A percentile compares a stretch with the other conserved stretches of the same genome.
phyloP scores from a whole-genome alignment of 2,888 invertebrate species.

The Stenoptilia bipunctidactyla region DNA sequence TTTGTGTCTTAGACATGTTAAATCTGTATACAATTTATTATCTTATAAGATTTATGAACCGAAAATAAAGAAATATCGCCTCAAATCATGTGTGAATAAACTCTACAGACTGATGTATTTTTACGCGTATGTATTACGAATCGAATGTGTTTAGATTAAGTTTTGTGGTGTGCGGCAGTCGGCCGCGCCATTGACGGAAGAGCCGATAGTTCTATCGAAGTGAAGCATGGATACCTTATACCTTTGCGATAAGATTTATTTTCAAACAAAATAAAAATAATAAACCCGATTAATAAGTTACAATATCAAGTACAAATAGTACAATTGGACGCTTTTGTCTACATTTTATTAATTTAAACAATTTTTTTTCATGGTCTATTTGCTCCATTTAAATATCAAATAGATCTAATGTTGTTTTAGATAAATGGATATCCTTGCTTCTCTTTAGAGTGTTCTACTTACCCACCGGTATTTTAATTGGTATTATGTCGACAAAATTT shows the following conservation, averaged over 20 bases:
- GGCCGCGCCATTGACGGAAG: conserved; percentile 36
- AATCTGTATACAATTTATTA: no score
- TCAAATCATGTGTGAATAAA: conserved; percentile 44
- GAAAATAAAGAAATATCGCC: no score
- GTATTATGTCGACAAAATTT: conserved; percentile 52
- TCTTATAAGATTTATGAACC: no score
- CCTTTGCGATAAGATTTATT: background rate
- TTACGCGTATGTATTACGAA: conserved; percentile 48
- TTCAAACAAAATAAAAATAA: no score
- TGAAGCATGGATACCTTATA: background rate
- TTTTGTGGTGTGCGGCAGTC: conserved; percentile 32
- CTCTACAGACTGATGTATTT: conserved; percentile 64
- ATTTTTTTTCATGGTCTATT: no score
- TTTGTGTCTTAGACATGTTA: no score
- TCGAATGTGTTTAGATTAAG: conserved; percentile 52
- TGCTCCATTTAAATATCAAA: no score
- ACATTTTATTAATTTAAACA: no score
- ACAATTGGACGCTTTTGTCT: no score
- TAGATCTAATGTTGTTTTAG: conserved; percentile 14
- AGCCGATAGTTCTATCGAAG: conserved; percentile 23
- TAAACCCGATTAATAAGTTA: no score
- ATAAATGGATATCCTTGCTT: conserved; percentile 1
- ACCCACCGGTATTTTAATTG: conserved; percentile 71
- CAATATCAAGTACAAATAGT: no score
- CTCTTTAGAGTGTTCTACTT: conserved; percentile 26